A percentile compares a stretch with the other conserved stretches of the same genome.
These are phyloP conservation scores for Eilema depressum DNA, from an alignment of 2,888 invertebrate species.

Conservation along the genomic window DNA sequence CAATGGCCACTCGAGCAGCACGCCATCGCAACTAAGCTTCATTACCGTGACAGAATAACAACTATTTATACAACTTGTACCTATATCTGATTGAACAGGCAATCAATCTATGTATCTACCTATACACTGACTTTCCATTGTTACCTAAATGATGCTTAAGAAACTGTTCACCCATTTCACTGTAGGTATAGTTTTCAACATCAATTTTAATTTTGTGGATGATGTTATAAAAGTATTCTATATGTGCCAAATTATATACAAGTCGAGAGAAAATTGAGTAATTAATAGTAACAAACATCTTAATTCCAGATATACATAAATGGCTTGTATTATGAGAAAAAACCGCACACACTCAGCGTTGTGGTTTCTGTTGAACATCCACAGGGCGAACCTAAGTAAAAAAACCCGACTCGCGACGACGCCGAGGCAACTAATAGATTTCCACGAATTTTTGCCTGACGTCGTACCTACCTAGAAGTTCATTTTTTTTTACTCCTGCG, in stretches of 20 bases:
- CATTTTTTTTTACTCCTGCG: not conserved
- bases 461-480: not conserved
- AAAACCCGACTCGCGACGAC: not conserved
- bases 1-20: constrained; percentile 35
- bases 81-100: constrained; percentile 8
- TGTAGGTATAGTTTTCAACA: not conserved
- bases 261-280: no score
- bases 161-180: not conserved
- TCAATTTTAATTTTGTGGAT: no score
- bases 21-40: constrained; percentile 35
- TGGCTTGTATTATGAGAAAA: no score
- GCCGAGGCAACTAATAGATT: not conserved
- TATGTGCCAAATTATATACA: no score
- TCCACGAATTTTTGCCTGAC: not conserved
- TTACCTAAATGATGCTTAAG: not conserved
- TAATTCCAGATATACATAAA: no score
- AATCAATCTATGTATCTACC: not conserved
- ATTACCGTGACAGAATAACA: constrained; percentile 37
- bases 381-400: not conserved
- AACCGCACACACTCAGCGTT: not conserved
- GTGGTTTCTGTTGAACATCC: not conserved
- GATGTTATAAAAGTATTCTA: no score
- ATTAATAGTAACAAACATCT: no score
- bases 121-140: not conserved
- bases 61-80: constrained; percentile 10